Percentiles rank a stretch among this genome's conserved stretches.
Conservation (phyloP, 2,113 vertebrate genomes). For the Pheucticus melanocephalus region DNA sequence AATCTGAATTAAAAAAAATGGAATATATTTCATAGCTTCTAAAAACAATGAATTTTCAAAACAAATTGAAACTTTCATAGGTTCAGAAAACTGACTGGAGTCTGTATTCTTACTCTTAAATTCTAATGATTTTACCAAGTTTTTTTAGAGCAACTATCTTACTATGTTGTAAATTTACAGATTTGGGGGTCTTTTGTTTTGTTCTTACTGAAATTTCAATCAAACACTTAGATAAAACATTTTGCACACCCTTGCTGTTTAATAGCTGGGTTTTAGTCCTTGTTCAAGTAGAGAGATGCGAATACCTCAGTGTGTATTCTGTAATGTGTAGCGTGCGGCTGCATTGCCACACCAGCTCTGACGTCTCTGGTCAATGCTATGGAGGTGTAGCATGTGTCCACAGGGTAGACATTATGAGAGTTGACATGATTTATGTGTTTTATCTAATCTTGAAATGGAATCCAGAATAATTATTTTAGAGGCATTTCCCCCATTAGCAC, state of each 20-base stretch:
- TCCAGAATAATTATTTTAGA: background rate
- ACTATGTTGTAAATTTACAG: background rate
- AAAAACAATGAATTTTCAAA: background rate
- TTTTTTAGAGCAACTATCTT: background rate
- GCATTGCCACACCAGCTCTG: background rate
- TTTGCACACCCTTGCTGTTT: conserved; percentile 21
- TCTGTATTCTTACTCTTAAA: conserved; percentile 1
- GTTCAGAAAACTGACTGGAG: conserved; percentile 8
- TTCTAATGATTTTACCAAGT: background rate
- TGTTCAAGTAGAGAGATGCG: background rate
- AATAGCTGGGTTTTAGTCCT: conserved; percentile 4
- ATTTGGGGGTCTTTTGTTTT: background rate
- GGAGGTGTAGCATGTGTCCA: background rate
- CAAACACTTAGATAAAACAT: conserved; percentile 15
- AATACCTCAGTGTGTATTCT: conserved; percentile 25
- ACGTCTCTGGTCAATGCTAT: background rate
- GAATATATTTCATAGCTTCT: conserved; percentile 21
- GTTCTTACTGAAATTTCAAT: conserved; percentile 4
- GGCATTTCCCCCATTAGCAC: conserved; percentile 11
- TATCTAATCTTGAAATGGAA: conserved; percentile 7
- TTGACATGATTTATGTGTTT: background rate
- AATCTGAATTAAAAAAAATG: background rate
- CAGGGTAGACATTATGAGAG: background rate
- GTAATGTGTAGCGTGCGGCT: background rate
- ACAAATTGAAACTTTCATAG: background rate